A percentile compares a stretch with the other conserved stretches of the same genome.
Evolutionary conservation across 2,113 vertebrate species (phyloP).

Genomic region (Chinchilla lanigera): DNA sequence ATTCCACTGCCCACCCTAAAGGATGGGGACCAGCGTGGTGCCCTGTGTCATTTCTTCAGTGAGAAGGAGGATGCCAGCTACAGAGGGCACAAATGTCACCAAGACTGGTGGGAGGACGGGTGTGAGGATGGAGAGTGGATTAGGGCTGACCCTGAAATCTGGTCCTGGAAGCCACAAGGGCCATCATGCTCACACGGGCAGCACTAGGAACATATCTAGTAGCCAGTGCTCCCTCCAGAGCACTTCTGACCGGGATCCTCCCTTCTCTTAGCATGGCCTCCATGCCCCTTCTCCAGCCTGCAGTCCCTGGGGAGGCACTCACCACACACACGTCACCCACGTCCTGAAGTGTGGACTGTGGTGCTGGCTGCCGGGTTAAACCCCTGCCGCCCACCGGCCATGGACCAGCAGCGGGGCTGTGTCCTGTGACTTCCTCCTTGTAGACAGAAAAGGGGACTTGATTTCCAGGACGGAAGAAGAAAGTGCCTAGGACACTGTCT

Average conservation of each 20-base stretch:
- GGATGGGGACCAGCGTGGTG: neutral
- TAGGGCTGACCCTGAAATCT: neutral
- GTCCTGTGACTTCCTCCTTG: neutral
- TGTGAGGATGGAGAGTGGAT: fast-evolving
- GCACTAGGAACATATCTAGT: fast-evolving
- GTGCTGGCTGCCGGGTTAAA: neutral
- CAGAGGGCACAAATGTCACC: neutral
- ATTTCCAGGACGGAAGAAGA: neutral
- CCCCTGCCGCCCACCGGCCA: neutral
- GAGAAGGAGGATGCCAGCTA: neutral
- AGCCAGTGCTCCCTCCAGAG: fast-evolving
- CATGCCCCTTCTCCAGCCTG: fast-evolving
- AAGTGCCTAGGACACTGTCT: fast-evolving
- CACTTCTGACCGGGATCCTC: too few relatives aligned
- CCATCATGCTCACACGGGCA: neutral
- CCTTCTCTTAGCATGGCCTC: fast-evolving
- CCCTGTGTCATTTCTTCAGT: neutral
- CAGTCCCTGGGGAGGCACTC: neutral
- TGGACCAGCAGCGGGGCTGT: neutral
- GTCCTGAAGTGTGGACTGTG: fast-evolving
- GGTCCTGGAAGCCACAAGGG: neutral
- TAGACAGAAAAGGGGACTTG: neutral
- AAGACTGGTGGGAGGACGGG: neutral
- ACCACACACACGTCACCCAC: fast-evolving
- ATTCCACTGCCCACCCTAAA: neutral